These are phyloP conservation scores for Macrosteles quadrilineatus DNA, from an alignment of 1,140 invertebrate genomes.

Conservation along the genomic window DNA sequence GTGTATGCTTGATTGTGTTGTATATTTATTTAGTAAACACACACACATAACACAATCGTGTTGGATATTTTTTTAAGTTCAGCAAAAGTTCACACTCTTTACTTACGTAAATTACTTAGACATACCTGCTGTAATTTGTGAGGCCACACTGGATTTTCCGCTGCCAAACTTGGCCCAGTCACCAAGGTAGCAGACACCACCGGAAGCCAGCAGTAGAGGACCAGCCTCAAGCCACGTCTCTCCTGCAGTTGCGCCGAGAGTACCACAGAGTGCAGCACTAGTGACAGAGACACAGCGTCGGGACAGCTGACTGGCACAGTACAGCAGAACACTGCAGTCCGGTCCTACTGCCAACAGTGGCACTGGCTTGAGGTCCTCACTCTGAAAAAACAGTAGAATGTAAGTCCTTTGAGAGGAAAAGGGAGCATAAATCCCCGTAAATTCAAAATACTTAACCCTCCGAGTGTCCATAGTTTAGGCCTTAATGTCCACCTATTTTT, in stretches of 20 bases:
- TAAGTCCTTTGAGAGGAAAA: too few species aligned
- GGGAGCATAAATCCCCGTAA: too few species aligned
- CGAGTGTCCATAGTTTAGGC: too few species aligned
- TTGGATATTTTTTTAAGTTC: too few species aligned
- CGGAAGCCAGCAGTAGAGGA: conserved; percentile 33
- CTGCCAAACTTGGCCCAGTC: conserved; percentile 34
- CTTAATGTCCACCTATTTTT: too few species aligned
- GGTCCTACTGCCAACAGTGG: conserved; percentile 33
- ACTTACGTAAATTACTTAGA: too few species aligned
- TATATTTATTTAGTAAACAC: too few species aligned
- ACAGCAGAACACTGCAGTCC: conserved; percentile 23
- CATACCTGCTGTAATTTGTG: conserved; percentile 12
- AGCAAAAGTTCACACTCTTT: too few species aligned
- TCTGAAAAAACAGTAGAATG: conserved; percentile 29
- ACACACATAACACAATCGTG: too few species aligned
- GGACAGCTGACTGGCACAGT: conserved; percentile 20
- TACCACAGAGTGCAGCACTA: neutral
- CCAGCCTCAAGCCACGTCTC: conserved; percentile 36
- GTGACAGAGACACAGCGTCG: conserved; percentile 18
- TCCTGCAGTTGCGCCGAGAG: conserved; percentile 11
- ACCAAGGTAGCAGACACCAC: conserved; percentile 37
- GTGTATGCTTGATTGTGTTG: too few species aligned
- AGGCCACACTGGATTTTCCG: conserved; percentile 1
- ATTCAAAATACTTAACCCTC: too few species aligned
- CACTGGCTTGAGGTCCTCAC: conserved; percentile 27